These are phyloP conservation scores for Polydrusus pterygomalis DNA, from an alignment of 2,888 invertebrate species.

Conservation along the genomic window DNA sequence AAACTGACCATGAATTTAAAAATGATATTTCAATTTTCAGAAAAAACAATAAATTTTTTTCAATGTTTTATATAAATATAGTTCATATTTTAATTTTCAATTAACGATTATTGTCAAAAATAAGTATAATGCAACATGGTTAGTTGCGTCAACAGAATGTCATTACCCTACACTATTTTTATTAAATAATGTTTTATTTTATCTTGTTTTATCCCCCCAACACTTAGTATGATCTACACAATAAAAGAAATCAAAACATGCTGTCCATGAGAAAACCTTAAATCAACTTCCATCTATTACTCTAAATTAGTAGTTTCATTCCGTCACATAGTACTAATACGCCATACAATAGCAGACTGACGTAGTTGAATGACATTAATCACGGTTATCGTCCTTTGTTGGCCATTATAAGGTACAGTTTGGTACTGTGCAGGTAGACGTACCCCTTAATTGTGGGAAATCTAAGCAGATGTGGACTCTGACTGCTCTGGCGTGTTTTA, in stretches of 20 bases:
- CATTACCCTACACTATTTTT: too few species aligned
- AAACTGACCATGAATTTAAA: too few species aligned
- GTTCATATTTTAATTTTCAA: too few species aligned
- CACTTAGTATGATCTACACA: conserved; percentile 30
- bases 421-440: conserved; percentile 15
- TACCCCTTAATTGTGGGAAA: conserved; percentile 26
- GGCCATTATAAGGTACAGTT: conserved; percentile 5
- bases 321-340: conserved; percentile 11
- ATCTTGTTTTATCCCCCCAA: neutral
- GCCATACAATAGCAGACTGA: neutral
- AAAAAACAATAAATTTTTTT: too few species aligned
- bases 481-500: neutral
- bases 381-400: conserved; percentile 16
- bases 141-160: too few species aligned
- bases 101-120: too few species aligned
- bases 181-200: too few species aligned
- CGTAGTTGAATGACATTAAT: conserved; percentile 18
- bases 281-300: conserved; percentile 11
- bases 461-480: conserved; percentile 11
- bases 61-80: too few species aligned
- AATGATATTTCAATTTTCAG: too few species aligned
- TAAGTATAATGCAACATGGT: too few species aligned
- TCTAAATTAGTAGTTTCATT: conserved; percentile 18
- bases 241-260: conserved; percentile 20
- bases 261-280: neutral